Evolutionary conservation across 2,797 vertebrate genomes (phyloP).

Genomic region (Echeneis naucrates): DNA sequence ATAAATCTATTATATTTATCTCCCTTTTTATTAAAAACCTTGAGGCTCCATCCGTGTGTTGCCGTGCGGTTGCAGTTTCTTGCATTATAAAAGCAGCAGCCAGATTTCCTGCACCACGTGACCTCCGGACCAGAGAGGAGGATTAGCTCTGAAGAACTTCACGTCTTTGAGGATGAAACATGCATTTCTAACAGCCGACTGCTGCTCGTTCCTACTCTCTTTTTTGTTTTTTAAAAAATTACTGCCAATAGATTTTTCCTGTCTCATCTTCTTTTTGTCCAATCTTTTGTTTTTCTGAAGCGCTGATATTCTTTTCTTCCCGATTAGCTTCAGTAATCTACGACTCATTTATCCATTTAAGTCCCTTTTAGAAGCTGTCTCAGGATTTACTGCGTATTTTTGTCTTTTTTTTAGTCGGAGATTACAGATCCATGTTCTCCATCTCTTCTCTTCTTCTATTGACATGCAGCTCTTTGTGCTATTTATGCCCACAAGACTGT

Average conservation of each 20-base stretch:
- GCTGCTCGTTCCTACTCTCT: neutral
- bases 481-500: constrained; percentile 6
- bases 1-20: too few species aligned
- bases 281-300: neutral
- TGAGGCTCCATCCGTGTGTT: neutral
- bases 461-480: constrained; percentile 1
- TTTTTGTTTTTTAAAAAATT: neutral
- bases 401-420: neutral
- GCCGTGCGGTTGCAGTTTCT: constrained; percentile 49
- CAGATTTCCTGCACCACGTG: neutral
- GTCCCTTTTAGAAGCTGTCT: neutral
- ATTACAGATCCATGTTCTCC: neutral
- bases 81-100: constrained; percentile 49
- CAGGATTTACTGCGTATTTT: constrained; percentile 3
- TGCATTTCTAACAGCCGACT: constrained; percentile 4
- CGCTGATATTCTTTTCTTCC: neutral
- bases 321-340: neutral
- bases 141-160: constrained; percentile 1
- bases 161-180: constrained; percentile 5
- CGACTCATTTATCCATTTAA: neutral
- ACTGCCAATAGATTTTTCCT: neutral
- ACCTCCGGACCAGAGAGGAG: constrained; percentile 20
- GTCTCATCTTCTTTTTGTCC: neutral
- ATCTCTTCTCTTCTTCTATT: neutral
- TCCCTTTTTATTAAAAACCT: neutral